These are phyloP conservation scores for Ceratina japonica DNA, from an alignment of 1,140 invertebrate species.

Conservation along the genomic window DNA sequence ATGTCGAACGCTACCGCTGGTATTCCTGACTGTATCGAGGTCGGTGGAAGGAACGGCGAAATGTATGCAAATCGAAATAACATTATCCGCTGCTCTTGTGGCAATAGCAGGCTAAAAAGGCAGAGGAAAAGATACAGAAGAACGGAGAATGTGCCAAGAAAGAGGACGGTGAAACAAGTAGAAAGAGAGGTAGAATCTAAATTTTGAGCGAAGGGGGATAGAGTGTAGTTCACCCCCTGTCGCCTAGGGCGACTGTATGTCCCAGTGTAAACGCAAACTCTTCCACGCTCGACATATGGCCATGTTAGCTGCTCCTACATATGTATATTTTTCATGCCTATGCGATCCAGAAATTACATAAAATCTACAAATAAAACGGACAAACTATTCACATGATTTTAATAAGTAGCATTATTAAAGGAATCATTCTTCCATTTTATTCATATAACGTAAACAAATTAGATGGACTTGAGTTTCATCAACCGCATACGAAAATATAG, in stretches of 20 bases:
- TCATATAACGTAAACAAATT: no score
- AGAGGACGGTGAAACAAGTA: slow-evolving; percentile 9
- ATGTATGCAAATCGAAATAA: slow-evolving; percentile 73
- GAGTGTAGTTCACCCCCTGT: slow-evolving; percentile 66
- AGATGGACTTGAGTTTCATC: no score
- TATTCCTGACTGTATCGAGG: slow-evolving; percentile 30
- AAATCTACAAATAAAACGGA: neutral
- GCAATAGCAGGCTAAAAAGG: slow-evolving; percentile 27
- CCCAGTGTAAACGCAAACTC: slow-evolving; percentile 60
- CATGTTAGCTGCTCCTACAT: slow-evolving; percentile 60
- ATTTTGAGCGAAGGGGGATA: slow-evolving; percentile 57
- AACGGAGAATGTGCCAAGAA: slow-evolving; percentile 7
- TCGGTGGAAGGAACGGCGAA: slow-evolving; percentile 35
- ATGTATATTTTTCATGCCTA: slow-evolving; percentile 56
- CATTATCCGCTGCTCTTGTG: slow-evolving; percentile 70
- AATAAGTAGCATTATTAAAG: no score
- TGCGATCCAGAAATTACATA: slow-evolving; percentile 46
- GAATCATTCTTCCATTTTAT: no score
- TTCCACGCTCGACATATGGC: slow-evolving; percentile 70
- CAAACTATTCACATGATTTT: no score
- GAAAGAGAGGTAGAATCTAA: slow-evolving; percentile 42
- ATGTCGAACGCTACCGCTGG: slow-evolving; percentile 43
- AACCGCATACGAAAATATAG: no score
- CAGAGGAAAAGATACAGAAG: slow-evolving; percentile 3
- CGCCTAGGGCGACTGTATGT: slow-evolving; percentile 64